These are phyloP conservation scores for Pangasius krempfi DNA, from an alignment of 2,797 vertebrate species.

Conservation along the genomic window DNA sequence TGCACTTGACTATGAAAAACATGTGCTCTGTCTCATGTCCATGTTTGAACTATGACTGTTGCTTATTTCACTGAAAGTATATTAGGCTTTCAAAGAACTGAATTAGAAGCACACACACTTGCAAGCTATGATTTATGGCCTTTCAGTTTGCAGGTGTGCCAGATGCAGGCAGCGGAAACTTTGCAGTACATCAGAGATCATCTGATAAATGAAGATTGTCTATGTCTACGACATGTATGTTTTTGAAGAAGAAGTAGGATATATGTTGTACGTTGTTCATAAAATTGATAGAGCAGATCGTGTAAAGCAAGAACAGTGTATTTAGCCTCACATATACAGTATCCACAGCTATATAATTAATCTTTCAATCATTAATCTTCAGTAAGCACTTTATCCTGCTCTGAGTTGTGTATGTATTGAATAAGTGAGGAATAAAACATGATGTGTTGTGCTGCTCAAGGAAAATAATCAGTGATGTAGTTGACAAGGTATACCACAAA, in stretches of 20 bases:
- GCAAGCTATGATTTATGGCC: background rate
- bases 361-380: background rate
- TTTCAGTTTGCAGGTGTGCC: conserved; percentile 66
- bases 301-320: background rate
- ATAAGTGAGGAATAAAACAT: background rate
- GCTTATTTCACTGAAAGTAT: background rate
- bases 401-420: background rate
- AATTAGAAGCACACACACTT: conserved; percentile 6
- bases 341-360: too few relatives aligned
- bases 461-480: background rate
- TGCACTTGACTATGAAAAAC: background rate
- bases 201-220: conserved; percentile 62
- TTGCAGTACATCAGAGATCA: conserved; percentile 66
- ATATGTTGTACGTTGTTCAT: background rate
- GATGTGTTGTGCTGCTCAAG: background rate
- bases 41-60: background rate
- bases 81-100: conserved; percentile 13
- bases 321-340: background rate
- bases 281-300: background rate
- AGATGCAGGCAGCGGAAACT: conserved; percentile 72
- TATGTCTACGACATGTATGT: conserved; percentile 75
- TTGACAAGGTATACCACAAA: background rate
- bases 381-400: background rate
- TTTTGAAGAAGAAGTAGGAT: conserved; percentile 77
- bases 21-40: background rate